Evolutionary conservation across 2,113 vertebrate species (phyloP), one percentile per base, ranked within the genome.

Genomic region (Salminus brasiliensis): DNA sequence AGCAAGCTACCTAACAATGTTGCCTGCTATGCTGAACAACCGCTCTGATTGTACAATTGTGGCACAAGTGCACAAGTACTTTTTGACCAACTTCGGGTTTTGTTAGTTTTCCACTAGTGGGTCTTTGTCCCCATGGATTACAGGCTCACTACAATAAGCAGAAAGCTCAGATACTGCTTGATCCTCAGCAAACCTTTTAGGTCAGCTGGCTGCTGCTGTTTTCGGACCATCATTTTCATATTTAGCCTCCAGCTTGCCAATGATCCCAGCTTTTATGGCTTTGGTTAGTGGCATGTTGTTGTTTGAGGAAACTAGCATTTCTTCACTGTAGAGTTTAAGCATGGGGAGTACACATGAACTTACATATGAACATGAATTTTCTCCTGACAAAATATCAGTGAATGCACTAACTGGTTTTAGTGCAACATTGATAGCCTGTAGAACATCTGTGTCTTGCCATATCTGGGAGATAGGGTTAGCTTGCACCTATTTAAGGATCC

Each of bases 391-490:
- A 71, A 71, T 71, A 52, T 71, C 68, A 30, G 68, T 52, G 6
- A 71, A 52, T 11, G 43, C 45, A 32, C 68, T 52, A 32, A 52
- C 27, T 29, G 63, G 63, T 39, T 66, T 66, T 8, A 66, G 63
- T 71, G 45, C 43, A 7, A 45, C 30, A 66, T n/a, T 36, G 63
- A 66, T 66, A n/a, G 63, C 63, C 36, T 60, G 55, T 27, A 71
- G 11, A 49, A 71, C 27, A 30, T 71, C 68, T 29, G 29, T 49
- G 68, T 29, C 45, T 41, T 59, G 34, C 71, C 71, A 43, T 55
- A 53, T 73, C 71, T 43, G 53, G 23, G 71, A 73, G 52, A 73
- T 55, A 55, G 32, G 21, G 32, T 59, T 57, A 53, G 52, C 71
- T 59, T 73, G 52, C 30, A 30, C n/a, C 13, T 57, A 32, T 36